Base-by-base conservation (phyloP, 2,888 invertebrate genomes). In the Proisotoma minuta region DNA sequence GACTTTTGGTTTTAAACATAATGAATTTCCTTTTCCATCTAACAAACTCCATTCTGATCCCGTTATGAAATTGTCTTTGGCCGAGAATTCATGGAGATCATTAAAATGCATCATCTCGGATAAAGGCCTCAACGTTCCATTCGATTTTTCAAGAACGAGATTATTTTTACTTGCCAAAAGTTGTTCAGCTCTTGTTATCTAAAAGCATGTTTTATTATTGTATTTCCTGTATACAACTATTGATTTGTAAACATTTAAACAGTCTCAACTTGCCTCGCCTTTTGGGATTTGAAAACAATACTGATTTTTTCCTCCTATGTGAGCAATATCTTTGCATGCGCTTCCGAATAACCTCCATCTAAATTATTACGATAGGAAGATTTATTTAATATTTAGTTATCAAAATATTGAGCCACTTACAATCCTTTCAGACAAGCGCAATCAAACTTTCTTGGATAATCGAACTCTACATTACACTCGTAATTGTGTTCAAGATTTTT, bases 391-490 rank as follows among this genome's bases (percentile, higher is more conserved):
- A 20, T 27, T 34, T n/a, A 43, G 26, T n/a, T n/a, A 49, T 49
- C 28, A 15, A 49, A 26, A 22, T 39, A 34, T 3, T 23, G 8
- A 40, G 15, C 12, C 15, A 53, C 64, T 64, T 58, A 64, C 64
- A 64, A n/a, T 27, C 64, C 64, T 28, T 24, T 47, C 1, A 64
- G 40, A 47, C 64, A 64, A 10, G 61, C 64, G 26, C 64, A 64
- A 20, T 64, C 61, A 23, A 61, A 43, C 1, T 18, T 43, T 48
- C 29, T 28, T 1, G 58, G 64, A 1, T 27, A 23, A 8, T 57
- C 49, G 47, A 61, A 61, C 10, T 53, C 8, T 22, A 58, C 48
- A 29, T 58, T 64, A 26, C 64, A 64, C 5, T 28, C 34, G 26
- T 54, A 58, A 22, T 49, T 52, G 18, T 49, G 18, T 3, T 40